A percentile compares a stretch with the other conserved stretches of the same genome.
Evolutionary conservation across 1,140 invertebrate species (phyloP).

Genomic region (Calosoma granatense): DNA sequence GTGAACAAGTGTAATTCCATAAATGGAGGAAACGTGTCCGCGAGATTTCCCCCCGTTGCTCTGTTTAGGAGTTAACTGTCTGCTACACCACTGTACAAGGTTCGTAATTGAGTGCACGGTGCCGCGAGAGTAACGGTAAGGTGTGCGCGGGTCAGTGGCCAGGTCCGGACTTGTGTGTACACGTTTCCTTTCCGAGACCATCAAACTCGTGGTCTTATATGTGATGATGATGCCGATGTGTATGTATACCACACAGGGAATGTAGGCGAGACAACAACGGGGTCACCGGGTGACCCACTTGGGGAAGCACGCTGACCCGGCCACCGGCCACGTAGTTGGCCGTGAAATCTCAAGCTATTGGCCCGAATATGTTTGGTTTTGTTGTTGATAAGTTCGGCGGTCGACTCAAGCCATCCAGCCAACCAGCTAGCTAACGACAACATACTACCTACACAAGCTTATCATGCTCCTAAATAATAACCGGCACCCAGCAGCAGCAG

Average conservation of each 20-base stretch:
- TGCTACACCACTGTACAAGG: too few species aligned
- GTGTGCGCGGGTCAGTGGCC: not conserved
- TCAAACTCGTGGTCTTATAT: too few species aligned
- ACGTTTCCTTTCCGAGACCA: too few species aligned
- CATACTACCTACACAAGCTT: too few species aligned
- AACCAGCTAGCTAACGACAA: too few species aligned
- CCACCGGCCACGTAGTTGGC: not conserved
- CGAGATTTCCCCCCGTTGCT: too few species aligned
- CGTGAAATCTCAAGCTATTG: not conserved
- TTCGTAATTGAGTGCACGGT: too few species aligned
- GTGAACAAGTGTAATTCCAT: too few species aligned
- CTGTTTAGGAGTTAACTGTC: too few species aligned
- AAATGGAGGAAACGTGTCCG: too few species aligned
- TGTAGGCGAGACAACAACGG: not conserved
- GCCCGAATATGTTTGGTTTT: not conserved
- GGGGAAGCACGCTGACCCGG: not conserved
- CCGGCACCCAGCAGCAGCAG: not conserved
- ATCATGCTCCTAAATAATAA: not conserved
- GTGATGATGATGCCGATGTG: too few species aligned
- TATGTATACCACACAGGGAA: not conserved
- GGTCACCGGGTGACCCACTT: not conserved
- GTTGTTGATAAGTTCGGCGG: not conserved
- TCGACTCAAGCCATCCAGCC: not conserved
- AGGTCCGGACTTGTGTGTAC: too few species aligned
- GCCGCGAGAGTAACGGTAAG: not conserved